These are phyloP conservation scores for Sinopyrophorus schimmeli DNA, from an alignment of 2,888 invertebrate species.

Conservation along the genomic window DNA sequence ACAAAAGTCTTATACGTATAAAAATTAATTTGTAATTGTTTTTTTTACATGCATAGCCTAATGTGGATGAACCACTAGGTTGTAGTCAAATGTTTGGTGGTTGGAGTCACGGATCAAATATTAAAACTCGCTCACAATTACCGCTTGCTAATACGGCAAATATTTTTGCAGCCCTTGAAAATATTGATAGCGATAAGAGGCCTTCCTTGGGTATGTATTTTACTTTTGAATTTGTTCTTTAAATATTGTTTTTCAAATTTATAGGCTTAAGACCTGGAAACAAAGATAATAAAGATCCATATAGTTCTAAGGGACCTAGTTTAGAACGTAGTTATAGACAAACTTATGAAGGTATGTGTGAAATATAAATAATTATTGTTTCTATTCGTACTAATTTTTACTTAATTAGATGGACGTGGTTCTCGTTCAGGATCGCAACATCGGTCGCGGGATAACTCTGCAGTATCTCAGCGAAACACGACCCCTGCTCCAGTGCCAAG, in stretches of 20 bases:
- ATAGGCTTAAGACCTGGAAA: conserved; percentile 32
- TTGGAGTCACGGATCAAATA: conserved; percentile 53
- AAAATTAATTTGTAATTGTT: neutral
- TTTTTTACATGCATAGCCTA: conserved; percentile 48
- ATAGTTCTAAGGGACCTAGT: conserved; percentile 53
- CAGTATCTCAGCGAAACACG: conserved; percentile 37
- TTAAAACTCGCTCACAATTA: conserved; percentile 37
- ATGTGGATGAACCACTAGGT: conserved; percentile 57
- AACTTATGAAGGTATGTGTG: conserved; percentile 6
- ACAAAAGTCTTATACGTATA: no score
- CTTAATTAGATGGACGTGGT: conserved; percentile 54
- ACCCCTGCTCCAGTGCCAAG: conserved; percentile 16
- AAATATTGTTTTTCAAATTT: no score
- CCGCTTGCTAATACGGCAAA: conserved; percentile 51
- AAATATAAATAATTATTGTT: neutral
- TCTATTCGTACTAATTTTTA: neutral
- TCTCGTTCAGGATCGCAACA: conserved; percentile 65
- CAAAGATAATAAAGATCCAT: conserved; percentile 48
- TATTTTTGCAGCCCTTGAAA: conserved; percentile 58
- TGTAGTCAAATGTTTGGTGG: conserved; percentile 49
- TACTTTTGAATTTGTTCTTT: neutral
- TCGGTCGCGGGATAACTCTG: conserved; percentile 53
- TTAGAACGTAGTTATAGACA: conserved; percentile 41
- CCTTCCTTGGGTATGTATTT: conserved; percentile 16
- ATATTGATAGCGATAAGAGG: conserved; percentile 48